Conservation (phyloP, 2,113 vertebrate species). For the Anser cygnoides region DNA sequence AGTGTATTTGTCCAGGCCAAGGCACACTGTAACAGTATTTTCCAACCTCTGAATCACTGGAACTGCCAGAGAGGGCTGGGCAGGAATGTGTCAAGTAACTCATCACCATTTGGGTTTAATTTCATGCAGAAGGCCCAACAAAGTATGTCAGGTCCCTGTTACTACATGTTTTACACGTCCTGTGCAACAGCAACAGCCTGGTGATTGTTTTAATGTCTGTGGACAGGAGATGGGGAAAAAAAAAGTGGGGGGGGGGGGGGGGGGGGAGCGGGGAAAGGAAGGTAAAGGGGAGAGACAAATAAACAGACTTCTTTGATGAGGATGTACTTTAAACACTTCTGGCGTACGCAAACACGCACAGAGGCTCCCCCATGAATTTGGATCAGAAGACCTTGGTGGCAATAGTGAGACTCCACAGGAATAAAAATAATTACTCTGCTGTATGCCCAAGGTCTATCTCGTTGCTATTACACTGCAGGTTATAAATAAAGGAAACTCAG, state of each 20-base stretch:
- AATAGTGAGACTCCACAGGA: neutral
- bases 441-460: neutral
- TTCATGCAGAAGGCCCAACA: neutral
- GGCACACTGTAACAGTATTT: neutral
- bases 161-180: neutral
- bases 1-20: neutral
- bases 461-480: neutral
- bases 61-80: neutral
- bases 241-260: too few relatives aligned
- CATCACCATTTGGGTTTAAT: neutral
- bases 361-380: neutral
- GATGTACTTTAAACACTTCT: neutral
- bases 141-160: fast-evolving
- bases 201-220: neutral
- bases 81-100: neutral
- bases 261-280: neutral
- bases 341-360: neutral
- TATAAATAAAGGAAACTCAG: neutral
- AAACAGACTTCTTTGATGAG: neutral
- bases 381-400: neutral
- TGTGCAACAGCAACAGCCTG: neutral
- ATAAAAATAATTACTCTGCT: neutral
- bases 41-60: fast-evolving
- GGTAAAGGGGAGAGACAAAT: neutral
- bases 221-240: neutral